These are phyloP conservation scores for Palythoa caribaeorum DNA, from an alignment of 92 coral and sea anemone species.

Conservation along the genomic window DNA sequence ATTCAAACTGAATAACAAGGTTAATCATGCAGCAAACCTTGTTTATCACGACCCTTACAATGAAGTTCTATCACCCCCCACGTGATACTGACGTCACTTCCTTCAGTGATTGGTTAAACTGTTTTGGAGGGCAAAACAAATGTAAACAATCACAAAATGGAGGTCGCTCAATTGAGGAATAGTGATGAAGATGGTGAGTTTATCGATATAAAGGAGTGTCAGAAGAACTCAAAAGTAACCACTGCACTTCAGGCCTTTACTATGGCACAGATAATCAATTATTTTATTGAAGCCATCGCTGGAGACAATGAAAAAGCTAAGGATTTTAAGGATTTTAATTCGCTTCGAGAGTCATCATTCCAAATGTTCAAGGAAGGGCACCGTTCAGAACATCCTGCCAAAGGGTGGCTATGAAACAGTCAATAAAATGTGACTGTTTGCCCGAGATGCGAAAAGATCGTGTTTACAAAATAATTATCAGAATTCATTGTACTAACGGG, in stretches of 20 bases:
- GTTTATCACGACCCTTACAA: too few relatives aligned
- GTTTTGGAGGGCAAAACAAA: conserved; percentile 10
- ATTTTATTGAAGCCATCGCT: conserved; percentile 1
- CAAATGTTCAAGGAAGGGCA: conserved; percentile 36
- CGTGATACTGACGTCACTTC: too few relatives aligned
- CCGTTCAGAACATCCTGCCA: neutral
- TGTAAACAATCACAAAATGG: neutral
- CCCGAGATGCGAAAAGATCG: conserved; percentile 67
- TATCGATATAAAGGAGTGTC: neutral
- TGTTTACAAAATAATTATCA: conserved; percentile 58
- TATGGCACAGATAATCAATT: neutral
- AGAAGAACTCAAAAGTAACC: neutral
- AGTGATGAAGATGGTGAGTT: neutral
- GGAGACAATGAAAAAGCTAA: conserved; percentile 32
- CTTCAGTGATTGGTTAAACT: too few relatives aligned
- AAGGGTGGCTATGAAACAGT: conserved; percentile 16
- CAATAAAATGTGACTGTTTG: neutral
- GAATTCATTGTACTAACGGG: neutral
- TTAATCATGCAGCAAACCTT: too few relatives aligned
- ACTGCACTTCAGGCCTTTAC: conserved; percentile 3
- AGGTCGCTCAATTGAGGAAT: neutral
- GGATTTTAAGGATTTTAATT: conserved; percentile 43
- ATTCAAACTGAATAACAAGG: too few relatives aligned
- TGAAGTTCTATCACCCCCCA: too few relatives aligned
- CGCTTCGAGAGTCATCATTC: conserved; percentile 21